A percentile compares a stretch with the other conserved stretches of the same genome.
Conservation (phyloP, 92 coral and sea anemone genomes). For the Porites divaricata region DNA sequence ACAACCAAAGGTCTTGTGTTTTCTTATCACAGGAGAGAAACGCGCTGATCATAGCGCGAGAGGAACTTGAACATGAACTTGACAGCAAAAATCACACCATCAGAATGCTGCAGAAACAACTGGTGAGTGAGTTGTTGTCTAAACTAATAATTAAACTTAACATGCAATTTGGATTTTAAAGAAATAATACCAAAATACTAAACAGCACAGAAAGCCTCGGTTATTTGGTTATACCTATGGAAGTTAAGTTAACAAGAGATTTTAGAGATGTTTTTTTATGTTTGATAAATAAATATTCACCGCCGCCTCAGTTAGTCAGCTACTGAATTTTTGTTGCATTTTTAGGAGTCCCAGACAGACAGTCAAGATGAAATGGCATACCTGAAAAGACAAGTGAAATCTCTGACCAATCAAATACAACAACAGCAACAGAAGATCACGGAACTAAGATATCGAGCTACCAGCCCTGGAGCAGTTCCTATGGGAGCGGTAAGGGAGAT, state of each 20-base stretch:
- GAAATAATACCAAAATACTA: too few species aligned
- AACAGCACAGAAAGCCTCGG: too few species aligned
- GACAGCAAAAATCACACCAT: slow-evolving; percentile 90
- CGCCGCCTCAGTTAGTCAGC: neutral
- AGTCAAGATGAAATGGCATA: slow-evolving; percentile 83
- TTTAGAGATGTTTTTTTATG: too few species aligned
- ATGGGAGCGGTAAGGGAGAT: slow-evolving; percentile 48
- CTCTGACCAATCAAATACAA: slow-evolving; percentile 81
- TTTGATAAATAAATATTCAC: too few species aligned
- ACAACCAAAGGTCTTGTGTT: too few species aligned
- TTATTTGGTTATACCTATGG: too few species aligned
- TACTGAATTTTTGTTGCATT: neutral
- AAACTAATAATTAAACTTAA: too few species aligned
- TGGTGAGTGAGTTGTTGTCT: slow-evolving; percentile 60
- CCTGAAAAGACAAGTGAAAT: slow-evolving; percentile 81
- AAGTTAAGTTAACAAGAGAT: too few species aligned
- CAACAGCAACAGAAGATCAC: slow-evolving; percentile 89
- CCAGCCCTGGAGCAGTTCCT: slow-evolving; percentile 58
- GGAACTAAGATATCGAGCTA: slow-evolving; percentile 72
- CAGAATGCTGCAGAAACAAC: slow-evolving; percentile 86
- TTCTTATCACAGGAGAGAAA: slow-evolving; percentile 69
- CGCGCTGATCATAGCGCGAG: slow-evolving; percentile 66
- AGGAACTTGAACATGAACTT: slow-evolving; percentile 91
- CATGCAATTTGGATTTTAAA: too few species aligned
- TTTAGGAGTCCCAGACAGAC: slow-evolving; percentile 86